Evolutionary conservation across 1,140 invertebrate genomes (phyloP).

Genomic region (Neodiprion lecontei): DNA sequence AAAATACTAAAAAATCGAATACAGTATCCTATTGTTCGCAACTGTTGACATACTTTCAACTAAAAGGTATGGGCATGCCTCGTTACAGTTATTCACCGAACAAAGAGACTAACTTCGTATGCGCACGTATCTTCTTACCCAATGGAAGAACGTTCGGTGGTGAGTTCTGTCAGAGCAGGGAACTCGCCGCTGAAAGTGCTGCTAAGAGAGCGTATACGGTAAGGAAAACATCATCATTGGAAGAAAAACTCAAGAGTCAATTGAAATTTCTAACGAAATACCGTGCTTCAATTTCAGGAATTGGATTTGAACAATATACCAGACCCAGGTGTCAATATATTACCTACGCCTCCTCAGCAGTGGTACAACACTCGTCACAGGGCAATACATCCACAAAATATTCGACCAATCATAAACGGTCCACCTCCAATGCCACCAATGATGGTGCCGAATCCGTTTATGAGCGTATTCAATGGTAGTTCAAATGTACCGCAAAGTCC

Average conservation of each 20-base stretch:
- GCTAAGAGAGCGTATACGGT: constrained; percentile 52
- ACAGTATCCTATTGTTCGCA: constrained; percentile 44
- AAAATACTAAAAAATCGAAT: constrained; percentile 31
- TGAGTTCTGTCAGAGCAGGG: constrained; percentile 43
- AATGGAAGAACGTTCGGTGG: constrained; percentile 49
- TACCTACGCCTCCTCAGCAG: constrained; percentile 41
- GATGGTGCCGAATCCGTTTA: constrained; percentile 26
- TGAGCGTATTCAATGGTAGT: constrained; percentile 40
- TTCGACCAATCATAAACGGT: constrained; percentile 28
- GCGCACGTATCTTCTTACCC: constrained; percentile 52
- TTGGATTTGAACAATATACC: constrained; percentile 36
- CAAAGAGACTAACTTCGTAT: constrained; percentile 41
- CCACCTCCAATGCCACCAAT: constrained; percentile 23
- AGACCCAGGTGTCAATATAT: constrained; percentile 29
- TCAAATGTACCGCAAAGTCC: constrained; percentile 24
- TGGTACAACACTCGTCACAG: constrained; percentile 40
- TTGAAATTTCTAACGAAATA: background rate
- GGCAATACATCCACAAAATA: constrained; percentile 32
- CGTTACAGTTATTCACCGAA: constrained; percentile 53
- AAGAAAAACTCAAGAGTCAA: too few relatives aligned
- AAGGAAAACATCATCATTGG: constrained; percentile 11
- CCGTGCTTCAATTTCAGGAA: constrained; percentile 28
- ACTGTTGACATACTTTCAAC: constrained; percentile 55
- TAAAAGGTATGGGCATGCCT: constrained; percentile 51
- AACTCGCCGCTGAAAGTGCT: constrained; percentile 56